phyloP scores from a whole-genome alignment of 2,797 vertebrate species.

The Cyclopterus lumpus region DNA sequence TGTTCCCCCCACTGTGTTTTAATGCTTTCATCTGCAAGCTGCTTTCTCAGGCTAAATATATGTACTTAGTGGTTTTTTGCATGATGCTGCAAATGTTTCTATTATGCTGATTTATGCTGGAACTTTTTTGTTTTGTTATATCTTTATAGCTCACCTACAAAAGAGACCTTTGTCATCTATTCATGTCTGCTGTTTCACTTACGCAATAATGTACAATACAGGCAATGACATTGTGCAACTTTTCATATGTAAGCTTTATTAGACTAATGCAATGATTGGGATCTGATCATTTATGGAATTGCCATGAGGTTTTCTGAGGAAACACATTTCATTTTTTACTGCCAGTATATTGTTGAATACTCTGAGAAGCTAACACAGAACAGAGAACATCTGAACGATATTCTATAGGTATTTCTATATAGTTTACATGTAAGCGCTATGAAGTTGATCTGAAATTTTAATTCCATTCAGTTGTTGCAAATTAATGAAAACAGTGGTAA shows the following conservation, averaged over 20 bases:
- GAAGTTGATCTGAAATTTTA: background rate
- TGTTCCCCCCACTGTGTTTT: slow-evolving; percentile 12
- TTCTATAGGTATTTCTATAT: background rate
- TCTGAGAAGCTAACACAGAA: background rate
- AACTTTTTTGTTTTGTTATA: background rate
- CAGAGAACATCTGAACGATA: background rate
- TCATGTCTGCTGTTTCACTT: background rate
- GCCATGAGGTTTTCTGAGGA: background rate
- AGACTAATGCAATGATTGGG: background rate
- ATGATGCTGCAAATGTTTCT: slow-evolving; percentile 16
- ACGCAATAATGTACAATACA: background rate
- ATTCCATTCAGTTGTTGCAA: background rate
- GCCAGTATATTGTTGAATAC: background rate
- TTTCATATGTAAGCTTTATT: background rate
- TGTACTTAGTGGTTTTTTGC: background rate
- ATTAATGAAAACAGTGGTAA: background rate
- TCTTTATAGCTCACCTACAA: background rate
- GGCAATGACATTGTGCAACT: background rate
- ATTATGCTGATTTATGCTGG: background rate
- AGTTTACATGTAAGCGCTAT: background rate
- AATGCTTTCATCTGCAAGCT: slow-evolving; percentile 3
- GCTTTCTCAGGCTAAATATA: slow-evolving; percentile 1
- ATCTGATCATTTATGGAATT: background rate
- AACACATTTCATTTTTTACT: background rate
- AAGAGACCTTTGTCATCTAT: background rate